These are phyloP conservation scores for Calephelis perditalis DNA, from an alignment of 2,888 invertebrate genomes.

Conservation along the genomic window DNA sequence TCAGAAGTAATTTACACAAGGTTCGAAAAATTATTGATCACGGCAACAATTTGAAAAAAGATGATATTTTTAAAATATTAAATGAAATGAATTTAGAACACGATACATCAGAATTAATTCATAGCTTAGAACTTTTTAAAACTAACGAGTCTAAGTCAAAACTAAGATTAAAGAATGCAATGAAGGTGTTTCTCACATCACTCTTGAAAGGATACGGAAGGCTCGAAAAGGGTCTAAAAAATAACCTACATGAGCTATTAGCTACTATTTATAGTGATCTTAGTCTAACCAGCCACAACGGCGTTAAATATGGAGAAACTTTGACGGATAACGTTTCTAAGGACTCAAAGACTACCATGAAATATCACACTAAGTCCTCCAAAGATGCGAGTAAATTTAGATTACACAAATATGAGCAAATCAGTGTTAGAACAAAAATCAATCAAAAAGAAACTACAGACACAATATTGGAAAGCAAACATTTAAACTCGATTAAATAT, in stretches of 20 bases:
- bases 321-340: too few relatives aligned
- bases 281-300: too few relatives aligned
- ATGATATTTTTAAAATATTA: background rate
- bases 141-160: background rate
- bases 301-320: too few relatives aligned
- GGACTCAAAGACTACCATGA: too few relatives aligned
- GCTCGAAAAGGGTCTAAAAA: background rate
- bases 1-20: background rate
- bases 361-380: too few relatives aligned
- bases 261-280: too few relatives aligned
- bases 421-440: too few relatives aligned
- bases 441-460: too few relatives aligned
- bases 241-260: background rate
- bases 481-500: too few relatives aligned
- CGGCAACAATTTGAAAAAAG: background rate
- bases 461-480: too few relatives aligned
- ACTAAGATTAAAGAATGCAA: background rate
- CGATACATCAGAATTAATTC: background rate
- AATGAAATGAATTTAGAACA: conserved; percentile 1
- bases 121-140: background rate
- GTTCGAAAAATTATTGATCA: background rate
- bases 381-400: too few relatives aligned
- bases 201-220: background rate
- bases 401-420: too few relatives aligned
- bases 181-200: background rate